Evolutionary conservation across 2,113 vertebrate genomes (phyloP).

Genomic region (Albula glossodonta): DNA sequence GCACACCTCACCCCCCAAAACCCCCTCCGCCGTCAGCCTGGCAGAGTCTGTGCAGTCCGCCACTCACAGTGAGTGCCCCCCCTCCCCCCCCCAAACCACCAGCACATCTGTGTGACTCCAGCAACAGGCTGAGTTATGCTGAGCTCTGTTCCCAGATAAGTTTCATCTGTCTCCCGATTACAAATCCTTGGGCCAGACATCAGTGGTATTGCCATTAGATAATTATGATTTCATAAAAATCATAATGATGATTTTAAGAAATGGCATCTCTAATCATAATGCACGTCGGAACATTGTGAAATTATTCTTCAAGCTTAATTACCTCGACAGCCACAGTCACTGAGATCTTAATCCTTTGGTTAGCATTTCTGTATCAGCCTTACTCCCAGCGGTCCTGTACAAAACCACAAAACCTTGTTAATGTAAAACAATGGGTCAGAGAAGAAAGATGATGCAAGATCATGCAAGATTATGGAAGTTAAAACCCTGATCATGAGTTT

Average conservation of each 20-base stretch:
- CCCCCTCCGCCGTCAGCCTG: conserved; percentile 74
- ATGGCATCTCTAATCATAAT: no score
- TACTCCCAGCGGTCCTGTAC: background rate
- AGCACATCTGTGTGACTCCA: background rate
- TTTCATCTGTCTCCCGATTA: no score
- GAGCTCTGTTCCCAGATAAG: no score
- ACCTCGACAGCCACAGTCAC: no score
- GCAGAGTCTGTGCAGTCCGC: conserved; percentile 74
- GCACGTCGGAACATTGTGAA: no score
- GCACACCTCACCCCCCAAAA: conserved; percentile 61
- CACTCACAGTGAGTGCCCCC: conserved; percentile 68
- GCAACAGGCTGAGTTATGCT: no score
- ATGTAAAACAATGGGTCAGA: background rate
- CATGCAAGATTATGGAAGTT: background rate
- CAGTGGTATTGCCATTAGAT: background rate
- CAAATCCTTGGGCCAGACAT: background rate
- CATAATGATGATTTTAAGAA: no score
- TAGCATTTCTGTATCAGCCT: no score
- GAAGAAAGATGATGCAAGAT: background rate
- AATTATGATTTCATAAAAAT: background rate
- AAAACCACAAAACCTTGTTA: no score
- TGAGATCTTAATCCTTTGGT: background rate
- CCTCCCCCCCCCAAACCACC: background rate
- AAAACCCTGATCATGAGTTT: background rate
- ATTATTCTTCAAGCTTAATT: background rate